Evolutionary conservation across 92 coral and sea anemone species (phyloP).

Genomic region (Umimayanthus chanpuru): DNA sequence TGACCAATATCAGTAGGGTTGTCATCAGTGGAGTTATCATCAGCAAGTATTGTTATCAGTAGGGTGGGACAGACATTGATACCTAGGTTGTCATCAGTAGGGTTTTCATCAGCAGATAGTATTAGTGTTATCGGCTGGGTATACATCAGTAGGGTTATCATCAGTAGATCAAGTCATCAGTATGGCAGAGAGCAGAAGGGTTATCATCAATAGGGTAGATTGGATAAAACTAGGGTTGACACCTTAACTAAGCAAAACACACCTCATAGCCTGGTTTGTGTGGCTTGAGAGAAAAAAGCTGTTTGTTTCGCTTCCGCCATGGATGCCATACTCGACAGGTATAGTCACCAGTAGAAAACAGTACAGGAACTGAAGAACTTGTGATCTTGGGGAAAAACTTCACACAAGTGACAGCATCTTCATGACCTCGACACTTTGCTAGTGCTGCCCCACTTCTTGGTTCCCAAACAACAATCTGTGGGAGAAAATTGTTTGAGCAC

Average conservation of each 20-base stretch:
- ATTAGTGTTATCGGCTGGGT: too few relatives aligned
- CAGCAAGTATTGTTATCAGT: too few relatives aligned
- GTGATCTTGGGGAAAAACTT: constrained; percentile 83
- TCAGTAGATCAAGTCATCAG: too few relatives aligned
- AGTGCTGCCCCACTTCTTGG: constrained; percentile 92
- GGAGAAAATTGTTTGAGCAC: background rate
- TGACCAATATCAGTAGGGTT: too few relatives aligned
- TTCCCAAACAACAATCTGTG: constrained; percentile 91
- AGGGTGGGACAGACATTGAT: too few relatives aligned
- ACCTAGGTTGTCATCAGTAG: too few relatives aligned
- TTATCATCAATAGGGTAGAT: too few relatives aligned
- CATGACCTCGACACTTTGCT: constrained; percentile 81
- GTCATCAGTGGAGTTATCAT: too few relatives aligned
- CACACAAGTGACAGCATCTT: constrained; percentile 75
- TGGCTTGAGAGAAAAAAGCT: constrained; percentile 77
- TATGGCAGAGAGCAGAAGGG: too few relatives aligned
- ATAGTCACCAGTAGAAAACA: constrained; percentile 86
- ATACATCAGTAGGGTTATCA: too few relatives aligned
- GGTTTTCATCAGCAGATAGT: too few relatives aligned
- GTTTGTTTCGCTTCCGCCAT: constrained; percentile 80
- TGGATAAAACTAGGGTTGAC: too few relatives aligned
- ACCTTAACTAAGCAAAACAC: background rate
- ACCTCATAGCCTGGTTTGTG: constrained; percentile 85
- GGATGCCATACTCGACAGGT: constrained; percentile 96
- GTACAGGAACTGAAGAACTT: constrained; percentile 79